phyloP scores from a whole-genome alignment of 2,113 vertebrate genomes.

The Indri indri region DNA sequence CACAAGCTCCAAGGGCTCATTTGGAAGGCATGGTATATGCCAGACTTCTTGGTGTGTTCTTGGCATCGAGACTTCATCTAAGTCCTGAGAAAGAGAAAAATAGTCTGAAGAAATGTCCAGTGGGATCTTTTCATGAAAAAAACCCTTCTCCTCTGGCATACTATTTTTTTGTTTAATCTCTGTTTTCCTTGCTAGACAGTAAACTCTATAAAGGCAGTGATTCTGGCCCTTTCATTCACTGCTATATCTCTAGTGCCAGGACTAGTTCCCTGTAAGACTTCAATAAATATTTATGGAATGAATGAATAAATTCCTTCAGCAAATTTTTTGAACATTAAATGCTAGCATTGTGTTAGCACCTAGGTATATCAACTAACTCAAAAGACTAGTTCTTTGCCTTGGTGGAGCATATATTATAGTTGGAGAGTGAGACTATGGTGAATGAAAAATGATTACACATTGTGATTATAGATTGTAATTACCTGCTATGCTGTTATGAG shows the following conservation, averaged over 20 bases:
- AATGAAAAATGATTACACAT: background rate
- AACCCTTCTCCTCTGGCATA: background rate
- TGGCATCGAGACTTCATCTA: background rate
- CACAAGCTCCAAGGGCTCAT: background rate
- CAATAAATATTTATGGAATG: slow-evolving; percentile 31
- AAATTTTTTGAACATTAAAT: background rate
- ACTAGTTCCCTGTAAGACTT: background rate
- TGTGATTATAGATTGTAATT: background rate
- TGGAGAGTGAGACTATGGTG: background rate
- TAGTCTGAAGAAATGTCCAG: background rate
- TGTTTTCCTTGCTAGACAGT: background rate
- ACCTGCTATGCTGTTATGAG: background rate
- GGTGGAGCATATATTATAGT: background rate
- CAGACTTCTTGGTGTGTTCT: slow-evolving; percentile 30
- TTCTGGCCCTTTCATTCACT: background rate
- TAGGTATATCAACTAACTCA: background rate
- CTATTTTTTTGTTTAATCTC: background rate
- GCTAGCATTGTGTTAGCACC: background rate
- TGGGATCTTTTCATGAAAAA: background rate
- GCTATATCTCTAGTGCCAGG: background rate
- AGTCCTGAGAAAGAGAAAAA: slow-evolving; percentile 41
- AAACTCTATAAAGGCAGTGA: background rate
- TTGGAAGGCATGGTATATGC: background rate
- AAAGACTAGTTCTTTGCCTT: background rate
- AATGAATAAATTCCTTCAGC: background rate